These are phyloP conservation scores for Neotoxoptera formosana DNA, from an alignment of 1,140 invertebrate genomes.

Conservation along the genomic window DNA sequence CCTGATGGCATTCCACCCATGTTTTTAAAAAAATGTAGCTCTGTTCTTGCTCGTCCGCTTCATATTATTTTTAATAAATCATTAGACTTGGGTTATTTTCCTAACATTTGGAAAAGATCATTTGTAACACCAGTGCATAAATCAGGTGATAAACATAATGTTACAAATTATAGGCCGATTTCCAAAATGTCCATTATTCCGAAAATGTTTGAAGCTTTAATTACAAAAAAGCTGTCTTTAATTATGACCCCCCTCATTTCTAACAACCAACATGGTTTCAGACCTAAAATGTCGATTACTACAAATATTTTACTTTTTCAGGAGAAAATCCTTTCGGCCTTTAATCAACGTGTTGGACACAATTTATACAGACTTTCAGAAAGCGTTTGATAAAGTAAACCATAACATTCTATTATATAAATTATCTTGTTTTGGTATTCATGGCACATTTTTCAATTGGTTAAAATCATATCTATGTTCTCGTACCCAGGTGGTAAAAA, in stretches of 20 bases:
- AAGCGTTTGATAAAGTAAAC: constrained; percentile 19
- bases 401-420: neutral
- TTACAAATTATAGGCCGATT: too few species aligned
- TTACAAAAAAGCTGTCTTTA: too few species aligned
- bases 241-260: too few species aligned
- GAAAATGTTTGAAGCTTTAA: too few species aligned
- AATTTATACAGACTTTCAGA: constrained; percentile 13
- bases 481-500: too few species aligned
- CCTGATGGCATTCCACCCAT: constrained; percentile 2
- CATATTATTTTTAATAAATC: neutral
- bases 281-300: neutral
- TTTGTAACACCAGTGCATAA: neutral
- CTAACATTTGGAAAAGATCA: neutral
- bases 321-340: neutral
- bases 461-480: too few species aligned
- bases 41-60: neutral
- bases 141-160: neutral
- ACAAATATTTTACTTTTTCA: constrained; percentile 28
- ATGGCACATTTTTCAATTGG: too few species aligned
- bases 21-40: constrained; percentile 8
- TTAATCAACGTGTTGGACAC: constrained; percentile 19
- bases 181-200: too few species aligned
- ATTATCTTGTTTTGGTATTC: too few species aligned
- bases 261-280: too few species aligned
- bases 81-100: neutral